Percentiles rank a stretch among this genome's conserved stretches.
These are phyloP conservation scores for Tenthredo mesomela DNA, from an alignment of 2,888 invertebrate species.

Conservation along the genomic window DNA sequence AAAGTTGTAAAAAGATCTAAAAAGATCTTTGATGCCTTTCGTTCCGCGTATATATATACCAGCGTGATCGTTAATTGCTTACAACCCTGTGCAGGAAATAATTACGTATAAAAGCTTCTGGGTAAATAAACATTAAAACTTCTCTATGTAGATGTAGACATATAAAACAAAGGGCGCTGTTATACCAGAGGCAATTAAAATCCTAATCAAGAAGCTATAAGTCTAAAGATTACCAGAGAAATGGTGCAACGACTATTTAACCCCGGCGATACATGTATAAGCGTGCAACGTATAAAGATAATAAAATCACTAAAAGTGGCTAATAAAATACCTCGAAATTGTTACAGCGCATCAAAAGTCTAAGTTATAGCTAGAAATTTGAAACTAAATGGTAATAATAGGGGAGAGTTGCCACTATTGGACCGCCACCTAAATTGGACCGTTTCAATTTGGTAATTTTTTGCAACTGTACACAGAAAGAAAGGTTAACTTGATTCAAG, in stretches of 20 bases:
- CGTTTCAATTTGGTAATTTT: no score
- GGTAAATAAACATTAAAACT: constrained; percentile 6
- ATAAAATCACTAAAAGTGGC: constrained; percentile 3
- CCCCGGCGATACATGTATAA: neutral
- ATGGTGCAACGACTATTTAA: neutral
- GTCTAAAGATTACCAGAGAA: neutral
- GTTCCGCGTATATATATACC: neutral
- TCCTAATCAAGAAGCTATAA: neutral
- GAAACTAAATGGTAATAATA: neutral
- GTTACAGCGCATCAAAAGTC: neutral
- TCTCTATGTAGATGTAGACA: neutral
- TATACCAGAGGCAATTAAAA: neutral
- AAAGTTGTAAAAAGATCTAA: neutral
- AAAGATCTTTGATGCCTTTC: neutral
- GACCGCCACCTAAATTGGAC: no score
- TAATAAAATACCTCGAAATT: neutral
- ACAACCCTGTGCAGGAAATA: neutral
- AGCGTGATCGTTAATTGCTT: constrained; percentile 4
- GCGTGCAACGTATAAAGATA: neutral
- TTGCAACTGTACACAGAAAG: no score
- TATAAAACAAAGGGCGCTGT: neutral
- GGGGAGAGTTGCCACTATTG: no score
- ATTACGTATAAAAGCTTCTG: neutral
- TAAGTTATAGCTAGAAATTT: neutral
- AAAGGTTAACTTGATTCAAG: no score